Conservation (phyloP, 2,888 invertebrate genomes). For the Periphyllus acericola region DNA sequence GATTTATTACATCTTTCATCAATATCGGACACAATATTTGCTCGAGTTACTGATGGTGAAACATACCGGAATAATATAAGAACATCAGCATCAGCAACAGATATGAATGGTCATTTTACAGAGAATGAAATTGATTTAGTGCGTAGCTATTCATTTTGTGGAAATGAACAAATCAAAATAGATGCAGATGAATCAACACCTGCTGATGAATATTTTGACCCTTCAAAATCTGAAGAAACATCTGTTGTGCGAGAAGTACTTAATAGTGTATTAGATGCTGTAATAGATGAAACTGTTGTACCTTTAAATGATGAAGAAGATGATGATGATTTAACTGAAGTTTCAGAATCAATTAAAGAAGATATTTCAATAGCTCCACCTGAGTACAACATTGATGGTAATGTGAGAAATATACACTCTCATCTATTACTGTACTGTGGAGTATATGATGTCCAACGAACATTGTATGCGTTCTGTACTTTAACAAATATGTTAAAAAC, state of each 20-base stretch:
- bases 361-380: conserved; percentile 55
- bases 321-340: conserved; percentile 57
- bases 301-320: conserved; percentile 59
- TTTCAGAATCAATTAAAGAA: conserved; percentile 58
- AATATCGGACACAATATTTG: conserved; percentile 64
- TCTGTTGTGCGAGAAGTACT: conserved; percentile 48
- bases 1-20: conserved; percentile 62
- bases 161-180: conserved; percentile 58
- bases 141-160: conserved; percentile 71
- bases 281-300: conserved; percentile 55
- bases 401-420: conserved; percentile 72
- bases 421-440: conserved; percentile 85
- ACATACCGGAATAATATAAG: conserved; percentile 66
- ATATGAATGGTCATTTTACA: conserved; percentile 66
- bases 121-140: conserved; percentile 67
- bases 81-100: conserved; percentile 67
- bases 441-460: conserved; percentile 80
- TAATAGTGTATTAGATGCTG: conserved; percentile 55
- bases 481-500: conserved; percentile 78
- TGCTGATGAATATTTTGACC: conserved; percentile 76
- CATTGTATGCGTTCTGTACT: conserved; percentile 79
- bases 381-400: conserved; percentile 52
- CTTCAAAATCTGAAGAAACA: conserved; percentile 62
- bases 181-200: conserved; percentile 72
- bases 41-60: conserved; percentile 65